Evolutionary conservation across 2,797 vertebrate species (phyloP).

Genomic region (Mormyrops attenuatus): DNA sequence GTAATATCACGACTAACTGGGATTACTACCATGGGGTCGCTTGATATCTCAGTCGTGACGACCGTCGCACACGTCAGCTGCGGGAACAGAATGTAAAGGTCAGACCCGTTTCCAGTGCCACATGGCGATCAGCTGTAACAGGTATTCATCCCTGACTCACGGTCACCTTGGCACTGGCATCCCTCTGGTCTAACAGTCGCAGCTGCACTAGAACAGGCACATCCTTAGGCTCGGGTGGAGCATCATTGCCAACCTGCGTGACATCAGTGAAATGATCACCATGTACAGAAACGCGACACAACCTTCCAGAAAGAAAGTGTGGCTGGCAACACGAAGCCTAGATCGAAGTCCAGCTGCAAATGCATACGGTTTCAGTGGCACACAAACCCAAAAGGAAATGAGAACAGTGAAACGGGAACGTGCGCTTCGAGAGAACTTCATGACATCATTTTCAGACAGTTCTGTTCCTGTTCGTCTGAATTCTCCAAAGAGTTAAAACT

Average conservation of each 20-base stretch:
- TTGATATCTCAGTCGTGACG: conserved; percentile 62
- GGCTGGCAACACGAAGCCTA: neutral
- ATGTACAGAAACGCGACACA: conserved; percentile 7
- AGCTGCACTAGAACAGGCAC: conserved; percentile 68
- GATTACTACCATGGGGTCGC: conserved; percentile 60
- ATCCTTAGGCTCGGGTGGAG: conserved; percentile 60
- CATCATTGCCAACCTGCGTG: conserved; percentile 47
- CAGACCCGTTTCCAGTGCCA: neutral
- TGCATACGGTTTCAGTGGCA: neutral
- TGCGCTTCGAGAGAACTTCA: neutral
- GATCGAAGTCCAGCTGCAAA: neutral
- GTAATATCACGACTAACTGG: conserved; percentile 18
- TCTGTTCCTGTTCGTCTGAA: neutral
- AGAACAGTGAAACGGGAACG: neutral
- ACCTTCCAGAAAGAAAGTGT: neutral
- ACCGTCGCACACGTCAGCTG: conserved; percentile 68
- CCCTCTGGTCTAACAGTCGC: conserved; percentile 71
- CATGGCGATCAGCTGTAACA: neutral
- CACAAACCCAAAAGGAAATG: neutral
- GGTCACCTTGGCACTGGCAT: conserved; percentile 69
- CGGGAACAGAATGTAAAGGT: conserved; percentile 18
- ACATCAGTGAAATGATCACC: neutral
- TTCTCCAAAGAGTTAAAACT: neutral
- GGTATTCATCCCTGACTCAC: neutral
- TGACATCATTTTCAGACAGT: neutral